Conservation (phyloP, 2,113 vertebrate genomes). For the Tringa solitaria region DNA sequence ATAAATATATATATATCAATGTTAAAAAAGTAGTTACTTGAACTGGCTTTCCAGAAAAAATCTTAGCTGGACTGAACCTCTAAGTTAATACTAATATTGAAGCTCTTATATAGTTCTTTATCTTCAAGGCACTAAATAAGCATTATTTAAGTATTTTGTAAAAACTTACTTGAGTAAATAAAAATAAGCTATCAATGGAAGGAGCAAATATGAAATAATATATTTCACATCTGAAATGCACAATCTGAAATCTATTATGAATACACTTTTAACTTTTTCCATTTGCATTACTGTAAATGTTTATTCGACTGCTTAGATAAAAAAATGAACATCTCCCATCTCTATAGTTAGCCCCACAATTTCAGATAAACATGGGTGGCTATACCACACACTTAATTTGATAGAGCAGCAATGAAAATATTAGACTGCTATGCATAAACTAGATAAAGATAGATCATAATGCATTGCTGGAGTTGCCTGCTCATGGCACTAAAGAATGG, state of each 20-base stretch:
- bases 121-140: background rate
- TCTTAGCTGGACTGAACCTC: background rate
- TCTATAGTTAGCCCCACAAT: conserved; percentile 52
- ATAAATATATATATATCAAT: background rate
- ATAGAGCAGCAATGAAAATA: conserved; percentile 34
- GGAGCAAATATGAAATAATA: background rate
- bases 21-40: background rate
- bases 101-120: background rate
- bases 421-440: conserved; percentile 1
- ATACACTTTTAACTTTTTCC: background rate
- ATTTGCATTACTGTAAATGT: background rate
- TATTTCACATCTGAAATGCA: background rate
- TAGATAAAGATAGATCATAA: conserved; percentile 52
- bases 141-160: background rate
- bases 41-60: background rate
- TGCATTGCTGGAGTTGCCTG: conserved; percentile 82
- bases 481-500: conserved; percentile 61
- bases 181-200: background rate
- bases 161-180: background rate
- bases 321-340: conserved; percentile 64
- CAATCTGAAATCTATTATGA: background rate
- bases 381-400: conserved; percentile 3
- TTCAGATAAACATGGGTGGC: conserved; percentile 4
- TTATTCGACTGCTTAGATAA: background rate
- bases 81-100: background rate